Percentiles rank a stretch among this genome's conserved stretches.
phyloP scores from a whole-genome alignment of 2,888 invertebrate genomes.

The Acrobasis suavella region DNA sequence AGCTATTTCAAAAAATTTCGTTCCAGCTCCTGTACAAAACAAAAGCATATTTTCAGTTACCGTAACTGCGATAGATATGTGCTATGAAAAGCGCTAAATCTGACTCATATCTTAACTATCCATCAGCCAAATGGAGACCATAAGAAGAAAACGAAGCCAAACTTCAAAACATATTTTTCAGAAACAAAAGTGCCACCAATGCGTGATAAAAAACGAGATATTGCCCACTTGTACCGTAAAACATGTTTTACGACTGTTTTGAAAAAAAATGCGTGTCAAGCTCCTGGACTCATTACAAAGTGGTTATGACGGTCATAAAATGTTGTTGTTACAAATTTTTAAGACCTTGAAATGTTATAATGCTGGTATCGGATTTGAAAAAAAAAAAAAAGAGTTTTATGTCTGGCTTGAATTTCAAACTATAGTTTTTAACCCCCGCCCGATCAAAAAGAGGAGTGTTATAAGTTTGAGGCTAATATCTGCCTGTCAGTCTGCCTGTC shows the following conservation, averaged over 20 bases:
- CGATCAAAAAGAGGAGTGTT: too few relatives aligned
- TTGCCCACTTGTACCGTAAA: not conserved
- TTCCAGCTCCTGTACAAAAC: not conserved
- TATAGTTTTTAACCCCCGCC: too few relatives aligned
- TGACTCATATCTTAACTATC: constrained; percentile 2
- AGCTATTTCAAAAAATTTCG: too few relatives aligned
- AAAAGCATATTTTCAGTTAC: not conserved
- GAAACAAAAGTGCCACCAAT: not conserved
- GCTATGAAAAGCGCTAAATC: constrained; percentile 5
- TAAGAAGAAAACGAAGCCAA: constrained; percentile 1
- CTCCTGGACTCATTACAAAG: not conserved
- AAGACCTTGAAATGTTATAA: not conserved
- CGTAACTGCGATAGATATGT: not conserved
- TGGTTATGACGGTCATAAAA: constrained; percentile 9
- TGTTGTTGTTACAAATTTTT: not conserved
- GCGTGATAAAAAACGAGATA: constrained; percentile 6
- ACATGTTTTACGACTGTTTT: not conserved
- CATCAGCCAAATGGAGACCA: constrained; percentile 5
- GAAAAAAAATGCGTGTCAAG: constrained; percentile 1
- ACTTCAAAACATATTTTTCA: constrained; percentile 11
- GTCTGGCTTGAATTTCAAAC: too few relatives aligned
- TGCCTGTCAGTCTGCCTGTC: too few relatives aligned
- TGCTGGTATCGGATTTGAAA: not conserved
- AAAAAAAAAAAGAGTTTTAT: not conserved
- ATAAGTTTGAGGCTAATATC: too few relatives aligned